Base-by-base conservation (phyloP, 2,113 vertebrate genomes). In the Sinosuthora webbiana region DNA sequence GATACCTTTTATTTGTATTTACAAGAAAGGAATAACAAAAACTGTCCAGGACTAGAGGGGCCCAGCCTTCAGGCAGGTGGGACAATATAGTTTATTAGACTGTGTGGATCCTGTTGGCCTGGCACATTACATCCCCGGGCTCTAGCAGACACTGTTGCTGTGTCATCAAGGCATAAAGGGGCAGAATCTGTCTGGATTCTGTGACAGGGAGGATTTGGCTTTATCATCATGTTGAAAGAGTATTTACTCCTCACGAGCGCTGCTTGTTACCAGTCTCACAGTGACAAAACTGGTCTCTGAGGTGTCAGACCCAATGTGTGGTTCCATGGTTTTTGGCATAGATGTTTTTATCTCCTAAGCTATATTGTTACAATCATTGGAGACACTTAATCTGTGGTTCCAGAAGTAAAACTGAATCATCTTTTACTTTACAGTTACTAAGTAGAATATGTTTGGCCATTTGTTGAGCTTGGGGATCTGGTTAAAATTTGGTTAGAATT, bases 101-200 rank as follows among this genome's bases (percentile, higher is more conserved):
- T 25, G 2, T 24, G 11, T 30, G 37, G 39, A 53, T 75, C 13
- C 37, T 2, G 3, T 45, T 82, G 52, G 7, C 10, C 23, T 59
- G 52, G 33, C 53, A 53, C 19, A 9, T 30, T 9, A 30, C 20
- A 52, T 18, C 10, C 44, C n/a, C 23, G 52, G 11, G 23, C 28
- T 45, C 13, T 30, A 21, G 45, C 12, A 30, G 24, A 53, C n/a
- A 21, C 4, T 0, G 2, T 16, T 53, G 30, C 0, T 2, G 13
- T 27, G 62, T 12, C 53, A 75, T 52, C n/a, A 60, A 47, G 25
- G 27, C 15, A 7, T 16, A 33, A 30, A 60, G 30, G 9, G 15
- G 21, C 10, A 91, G 45, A 53, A 59, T 5, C 18, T 15, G 14
- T 23, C n/a, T 60, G 39, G 25, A 5, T 67, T 53, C 47, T 27